Percentiles rank a stretch among this genome's conserved stretches.
These are phyloP conservation scores for Drosophila pruinosa DNA, from an alignment of 1,140 invertebrate species.

Conservation along the genomic window DNA sequence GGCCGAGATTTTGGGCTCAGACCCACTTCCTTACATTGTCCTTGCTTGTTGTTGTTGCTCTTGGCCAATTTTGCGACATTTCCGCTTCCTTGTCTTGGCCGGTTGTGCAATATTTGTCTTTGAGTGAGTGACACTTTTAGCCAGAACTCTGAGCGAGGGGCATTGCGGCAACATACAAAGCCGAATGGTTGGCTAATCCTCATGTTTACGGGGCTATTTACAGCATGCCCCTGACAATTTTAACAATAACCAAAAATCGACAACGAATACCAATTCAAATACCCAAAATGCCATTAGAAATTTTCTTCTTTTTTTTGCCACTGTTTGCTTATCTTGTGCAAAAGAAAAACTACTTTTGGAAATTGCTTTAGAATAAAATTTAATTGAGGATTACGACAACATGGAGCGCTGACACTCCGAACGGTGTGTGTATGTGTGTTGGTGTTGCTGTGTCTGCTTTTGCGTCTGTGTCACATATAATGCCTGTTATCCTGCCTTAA, in stretches of 20 bases:
- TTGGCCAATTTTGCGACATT: conserved; percentile 73
- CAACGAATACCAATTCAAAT: conserved; percentile 23
- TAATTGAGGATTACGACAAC: conserved; percentile 73
- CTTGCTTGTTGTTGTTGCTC: conserved; percentile 3
- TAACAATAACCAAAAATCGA: conserved; percentile 68
- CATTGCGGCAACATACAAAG: conserved; percentile 49
- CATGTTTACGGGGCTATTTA: conserved; percentile 79
- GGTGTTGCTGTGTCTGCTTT: background rate
- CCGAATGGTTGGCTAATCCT: conserved; percentile 62
- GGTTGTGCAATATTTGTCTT: conserved; percentile 72
- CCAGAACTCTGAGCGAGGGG: conserved; percentile 24
- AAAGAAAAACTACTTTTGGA: conserved; percentile 73
- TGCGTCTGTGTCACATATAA: conserved; percentile 57
- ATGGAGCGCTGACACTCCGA: conserved; percentile 19
- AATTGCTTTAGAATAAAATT: conserved; percentile 81
- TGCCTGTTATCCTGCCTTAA: conserved; percentile 76
- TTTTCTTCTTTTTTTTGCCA: conserved; percentile 18
- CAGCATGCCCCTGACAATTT: conserved; percentile 69
- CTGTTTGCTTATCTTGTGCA: conserved; percentile 68
- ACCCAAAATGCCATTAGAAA: conserved; percentile 39
- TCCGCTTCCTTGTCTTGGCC: conserved; percentile 60
- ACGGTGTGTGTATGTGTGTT: conserved; percentile 2
- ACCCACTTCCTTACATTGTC: conserved; percentile 15
- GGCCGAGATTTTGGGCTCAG: conserved; percentile 13
- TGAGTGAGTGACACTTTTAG: conserved; percentile 77